Evolutionary conservation across 1,140 invertebrate genomes (phyloP), one percentile per base, ranked within the genome.

Genomic region (Agrilus planipennis): DNA sequence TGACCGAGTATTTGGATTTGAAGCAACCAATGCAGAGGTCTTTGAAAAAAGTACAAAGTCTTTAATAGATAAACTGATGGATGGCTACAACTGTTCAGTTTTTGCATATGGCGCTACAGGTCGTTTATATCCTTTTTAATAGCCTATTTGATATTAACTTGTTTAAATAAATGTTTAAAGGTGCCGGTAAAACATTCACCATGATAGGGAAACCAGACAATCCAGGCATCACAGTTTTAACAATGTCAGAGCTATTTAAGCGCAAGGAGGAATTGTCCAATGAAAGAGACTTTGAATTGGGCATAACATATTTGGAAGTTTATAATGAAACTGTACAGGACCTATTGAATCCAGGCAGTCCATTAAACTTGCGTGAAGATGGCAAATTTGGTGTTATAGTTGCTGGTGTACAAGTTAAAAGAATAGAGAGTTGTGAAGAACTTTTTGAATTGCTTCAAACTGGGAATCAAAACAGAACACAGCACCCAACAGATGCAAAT

Each of bases 401-500:
- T 2, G 81, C 85, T n/a, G 88, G 89, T 1, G 69, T 98, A 0
- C 81, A 81, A 18, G 57, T 81, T 1, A 75, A 83, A 39, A 72
- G 73, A 43, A 92, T 92, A 17, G 67, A 72, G 20, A 79, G 72
- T 53, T 79, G 86, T 1, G 74, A 86, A 15, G 76, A 95, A 63
- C 69, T 99, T 1, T 76, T 97, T 45, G 67, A 76, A 21, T 72
- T 96, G 54, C 62, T 98, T 25, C 75, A 84, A 27, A 67, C 79
- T 50, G 94, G 94, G 1, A 99, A 99, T 58, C 77, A 74, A 36
- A 84, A 92, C 58, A 70, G 95, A 32, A 92, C 92, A 0, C 93
- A 97, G 54, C 93, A 98, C 69, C 90, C 94, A 0, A 99, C 95
- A 0, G 92, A 95, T 65, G 89, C 91, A 3, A 99, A 99, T 65